These are phyloP conservation scores for Eumeta japonica DNA, from an alignment of 1,140 invertebrate species.

Conservation along the genomic window DNA sequence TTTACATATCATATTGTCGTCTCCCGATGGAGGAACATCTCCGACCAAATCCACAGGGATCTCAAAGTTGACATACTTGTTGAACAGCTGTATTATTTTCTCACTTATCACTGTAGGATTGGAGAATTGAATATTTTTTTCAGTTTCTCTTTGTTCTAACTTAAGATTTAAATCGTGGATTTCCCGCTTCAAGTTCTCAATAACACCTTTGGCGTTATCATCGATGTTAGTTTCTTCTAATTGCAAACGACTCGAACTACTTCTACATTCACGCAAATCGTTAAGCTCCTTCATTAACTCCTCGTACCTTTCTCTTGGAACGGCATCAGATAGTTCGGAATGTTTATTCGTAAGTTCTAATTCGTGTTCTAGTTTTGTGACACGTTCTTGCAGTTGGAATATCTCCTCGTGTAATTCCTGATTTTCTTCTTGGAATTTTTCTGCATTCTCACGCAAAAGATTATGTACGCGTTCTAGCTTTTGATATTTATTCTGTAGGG, in stretches of 20 bases:
- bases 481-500: conserved; percentile 47
- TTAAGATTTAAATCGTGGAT: conserved; percentile 49
- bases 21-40: conserved; percentile 36
- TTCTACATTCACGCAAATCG: conserved; percentile 40
- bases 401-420: conserved; percentile 53
- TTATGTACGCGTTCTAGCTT: conserved; percentile 50
- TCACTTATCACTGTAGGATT: conserved; percentile 38
- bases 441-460: conserved; percentile 45
- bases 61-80: conserved; percentile 53
- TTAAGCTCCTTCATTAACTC: conserved; percentile 48
- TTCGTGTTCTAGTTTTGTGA: conserved; percentile 46
- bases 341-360: conserved; percentile 30
- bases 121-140: conserved; percentile 23
- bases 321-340: conserved; percentile 23
- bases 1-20: conserved; percentile 39
- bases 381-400: conserved; percentile 51
- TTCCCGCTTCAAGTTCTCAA: conserved; percentile 53
- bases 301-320: conserved; percentile 44
- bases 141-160: conserved; percentile 36
- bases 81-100: conserved; percentile 50
- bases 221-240: conserved; percentile 51
- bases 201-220: conserved; percentile 57
- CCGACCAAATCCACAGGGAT: conserved; percentile 46
- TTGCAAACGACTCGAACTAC: conserved; percentile 35
- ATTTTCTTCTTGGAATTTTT: conserved; percentile 53